Conservation (phyloP, 2,888 invertebrate species). For the Rosalia funebris region DNA sequence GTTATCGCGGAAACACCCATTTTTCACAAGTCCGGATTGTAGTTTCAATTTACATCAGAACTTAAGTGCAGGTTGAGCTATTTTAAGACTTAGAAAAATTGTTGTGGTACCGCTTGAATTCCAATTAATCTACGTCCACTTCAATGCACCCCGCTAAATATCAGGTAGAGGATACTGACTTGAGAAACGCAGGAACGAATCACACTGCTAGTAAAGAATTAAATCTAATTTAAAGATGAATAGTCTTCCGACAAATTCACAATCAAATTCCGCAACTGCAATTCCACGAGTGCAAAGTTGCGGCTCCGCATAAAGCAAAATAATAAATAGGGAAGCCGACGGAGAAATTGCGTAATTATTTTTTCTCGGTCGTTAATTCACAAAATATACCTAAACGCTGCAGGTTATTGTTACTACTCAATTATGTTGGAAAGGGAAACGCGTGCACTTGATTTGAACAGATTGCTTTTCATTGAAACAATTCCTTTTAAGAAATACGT, state of each 20-base stretch:
- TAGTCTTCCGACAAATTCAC: too few species aligned
- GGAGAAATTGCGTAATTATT: not conserved
- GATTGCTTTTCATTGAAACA: constrained; percentile 1
- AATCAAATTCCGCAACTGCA: not conserved
- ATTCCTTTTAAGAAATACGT: not conserved
- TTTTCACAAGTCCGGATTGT: too few species aligned
- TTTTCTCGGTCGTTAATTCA: not conserved
- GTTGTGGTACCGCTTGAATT: not conserved
- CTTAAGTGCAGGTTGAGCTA: not conserved
- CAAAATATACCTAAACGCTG: not conserved
- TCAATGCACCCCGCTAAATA: not conserved
- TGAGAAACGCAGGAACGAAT: too few species aligned
- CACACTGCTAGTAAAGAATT: too few species aligned
- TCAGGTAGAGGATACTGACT: not conserved
- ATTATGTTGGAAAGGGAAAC: not conserved
- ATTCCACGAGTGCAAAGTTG: not conserved
- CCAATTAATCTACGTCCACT: not conserved
- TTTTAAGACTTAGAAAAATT: not conserved
- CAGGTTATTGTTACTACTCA: not conserved
- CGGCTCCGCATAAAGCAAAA: not conserved
- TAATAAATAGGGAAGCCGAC: not conserved
- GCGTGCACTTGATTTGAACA: not conserved
- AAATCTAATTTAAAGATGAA: too few species aligned
- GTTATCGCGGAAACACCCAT: too few species aligned
- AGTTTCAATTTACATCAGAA: not conserved